Base-by-base conservation (phyloP, 1,140 invertebrate species). In the Aradophagus sp. region DNA sequence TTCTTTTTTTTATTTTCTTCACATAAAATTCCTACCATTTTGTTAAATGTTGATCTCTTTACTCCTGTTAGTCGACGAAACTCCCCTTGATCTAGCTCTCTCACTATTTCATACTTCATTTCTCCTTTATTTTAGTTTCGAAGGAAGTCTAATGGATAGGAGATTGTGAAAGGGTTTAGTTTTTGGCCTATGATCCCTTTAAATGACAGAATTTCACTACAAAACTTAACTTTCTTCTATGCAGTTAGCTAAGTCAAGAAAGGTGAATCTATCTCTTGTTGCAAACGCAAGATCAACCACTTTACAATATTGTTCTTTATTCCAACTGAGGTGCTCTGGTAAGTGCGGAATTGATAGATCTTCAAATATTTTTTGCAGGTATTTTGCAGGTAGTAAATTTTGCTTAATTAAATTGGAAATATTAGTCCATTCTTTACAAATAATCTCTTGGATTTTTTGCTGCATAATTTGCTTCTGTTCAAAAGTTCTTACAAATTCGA, bases 161-260 rank as follows among this genome's bases (percentile, higher is more conserved):
- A 32, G 44, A 47, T 34, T 47, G 44, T 47, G 44, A 47, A 47
- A 47, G 44, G 44, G 44, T 47, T 47, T 47, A 47, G 42, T 27
- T 45, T 45, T 45, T 45, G 42, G 42, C 42, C 42, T 45, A 45
- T 45, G 42, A 45, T 45, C 42, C 32, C 42, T 45, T 45, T 45
- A 45, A n/a, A 44, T 44, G 41, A 44, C 41, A 44, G 41, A 44
- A 44, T 44, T 44, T 44, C 41, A 44, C 41, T 44, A 44, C 41
- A 44, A 45, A 17, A 23, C 20, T 23, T 23, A 23, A 23, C 20
- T 23, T 23, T 23, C 20, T 23, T 23, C 20, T 41, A 41, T 41
- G 38, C 38, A 41, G n/a, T 41, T 41, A 41, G 38, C 38, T 41
- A 41, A 26, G 38, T 41, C 38, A 41, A 41, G 38, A 41, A 41